Evolutionary conservation across 1,140 invertebrate species (phyloP).

Genomic region (Hyles vespertilio): DNA sequence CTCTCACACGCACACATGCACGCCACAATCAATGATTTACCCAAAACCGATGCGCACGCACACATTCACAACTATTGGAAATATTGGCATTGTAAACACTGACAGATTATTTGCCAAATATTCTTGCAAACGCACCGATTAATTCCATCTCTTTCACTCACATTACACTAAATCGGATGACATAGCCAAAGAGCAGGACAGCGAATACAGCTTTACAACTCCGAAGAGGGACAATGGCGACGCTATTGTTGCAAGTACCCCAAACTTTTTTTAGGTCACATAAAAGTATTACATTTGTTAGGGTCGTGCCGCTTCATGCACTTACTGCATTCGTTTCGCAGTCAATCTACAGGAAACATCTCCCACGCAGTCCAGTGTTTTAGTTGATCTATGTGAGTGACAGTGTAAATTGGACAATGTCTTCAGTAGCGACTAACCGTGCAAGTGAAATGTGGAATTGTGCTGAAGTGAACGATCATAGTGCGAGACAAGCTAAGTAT

Average conservation of each 20-base stretch:
- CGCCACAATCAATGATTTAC: conserved; percentile 60
- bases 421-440: conserved; percentile 50
- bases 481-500: conserved; percentile 38
- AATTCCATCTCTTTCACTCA: conserved; percentile 43
- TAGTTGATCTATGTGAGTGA: conserved; percentile 30
- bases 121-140: conserved; percentile 40
- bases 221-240: conserved; percentile 64
- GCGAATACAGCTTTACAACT: conserved; percentile 62
- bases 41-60: conserved; percentile 40
- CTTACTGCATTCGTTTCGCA: conserved; percentile 68
- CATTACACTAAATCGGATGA: conserved; percentile 15
- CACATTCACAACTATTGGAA: conserved; percentile 52
- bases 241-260: conserved; percentile 71
- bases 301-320: conserved; percentile 58
- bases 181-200: conserved; percentile 37
- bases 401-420: conserved; percentile 39
- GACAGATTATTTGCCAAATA: conserved; percentile 64
- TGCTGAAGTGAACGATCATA: conserved; percentile 44
- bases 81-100: conserved; percentile 73
- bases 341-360: conserved; percentile 48
- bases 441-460: conserved; percentile 60
- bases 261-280: conserved; percentile 73
- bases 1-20: conserved; percentile 58
- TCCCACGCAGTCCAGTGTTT: conserved; percentile 53
- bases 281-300: conserved; percentile 72